Conservation (phyloP, 2,888 invertebrate species). For the Carabus problematicus region DNA sequence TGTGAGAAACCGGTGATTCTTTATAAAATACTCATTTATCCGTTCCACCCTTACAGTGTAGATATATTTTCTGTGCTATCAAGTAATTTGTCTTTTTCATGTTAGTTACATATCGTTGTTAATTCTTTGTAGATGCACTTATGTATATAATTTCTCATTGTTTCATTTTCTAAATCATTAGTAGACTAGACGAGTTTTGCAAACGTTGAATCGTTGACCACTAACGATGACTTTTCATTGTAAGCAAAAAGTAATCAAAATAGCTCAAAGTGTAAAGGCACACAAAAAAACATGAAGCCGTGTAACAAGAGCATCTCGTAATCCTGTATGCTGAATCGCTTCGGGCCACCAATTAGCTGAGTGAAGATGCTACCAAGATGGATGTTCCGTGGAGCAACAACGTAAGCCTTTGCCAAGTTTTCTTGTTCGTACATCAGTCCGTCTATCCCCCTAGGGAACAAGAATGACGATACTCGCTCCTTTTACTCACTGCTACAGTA, state of each 20-base stretch:
- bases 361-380: conserved; percentile 20
- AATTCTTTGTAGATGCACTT: neutral
- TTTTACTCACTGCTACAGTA: neutral
- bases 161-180: too few species aligned
- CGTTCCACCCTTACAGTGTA: neutral
- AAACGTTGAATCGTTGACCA: too few species aligned
- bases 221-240: too few species aligned
- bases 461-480: neutral
- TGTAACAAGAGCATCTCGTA: neutral
- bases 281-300: too few species aligned
- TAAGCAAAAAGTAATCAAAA: too few species aligned
- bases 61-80: too few species aligned
- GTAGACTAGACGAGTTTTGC: too few species aligned
- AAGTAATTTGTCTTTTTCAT: neutral
- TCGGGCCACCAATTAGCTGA: conserved; percentile 30
- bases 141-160: too few species aligned
- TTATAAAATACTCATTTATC: neutral
- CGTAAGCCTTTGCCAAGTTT: conserved; percentile 14
- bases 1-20: conserved; percentile 13
- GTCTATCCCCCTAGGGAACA: conserved; percentile 3
- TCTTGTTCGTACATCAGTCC: neutral
- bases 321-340: conserved; percentile 15
- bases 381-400: neutral
- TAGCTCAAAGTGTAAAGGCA: too few species aligned
- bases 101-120: neutral